Percentiles rank a stretch among this genome's conserved stretches.
These are phyloP conservation scores for Macrostomum lignano DNA, from an alignment of 1,140 invertebrate species.

Conservation along the genomic window DNA sequence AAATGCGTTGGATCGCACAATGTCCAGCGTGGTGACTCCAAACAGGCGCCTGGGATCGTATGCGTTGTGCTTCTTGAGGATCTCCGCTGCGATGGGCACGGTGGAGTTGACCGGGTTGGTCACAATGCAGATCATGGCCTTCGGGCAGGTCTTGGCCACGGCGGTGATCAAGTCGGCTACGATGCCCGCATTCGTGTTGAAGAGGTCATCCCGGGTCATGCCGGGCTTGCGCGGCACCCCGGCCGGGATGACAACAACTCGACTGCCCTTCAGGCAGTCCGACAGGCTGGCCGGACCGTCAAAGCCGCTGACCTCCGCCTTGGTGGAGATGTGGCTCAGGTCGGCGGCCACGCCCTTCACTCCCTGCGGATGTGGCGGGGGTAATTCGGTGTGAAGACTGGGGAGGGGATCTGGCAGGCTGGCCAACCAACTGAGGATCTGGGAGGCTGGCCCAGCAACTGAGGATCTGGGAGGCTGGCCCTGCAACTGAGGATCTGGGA, in stretches of 20 bases:
- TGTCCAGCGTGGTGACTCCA: conserved; percentile 80
- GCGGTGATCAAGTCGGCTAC: conserved; percentile 55
- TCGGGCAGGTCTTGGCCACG: conserved; percentile 51
- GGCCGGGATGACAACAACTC: conserved; percentile 81
- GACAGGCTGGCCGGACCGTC: conserved; percentile 45
- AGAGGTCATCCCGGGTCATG: conserved; percentile 57
- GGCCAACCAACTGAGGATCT: no score
- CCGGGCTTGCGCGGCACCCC: conserved; percentile 79
- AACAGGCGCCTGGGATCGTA: conserved; percentile 70
- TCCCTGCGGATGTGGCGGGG: no score
- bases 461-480: no score
- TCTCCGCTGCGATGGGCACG: conserved; percentile 78
- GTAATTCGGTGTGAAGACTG: no score
- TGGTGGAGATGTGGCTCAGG: conserved; percentile 77
- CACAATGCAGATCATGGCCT: conserved; percentile 75
- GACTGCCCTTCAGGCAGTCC: conserved; percentile 36
- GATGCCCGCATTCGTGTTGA: conserved; percentile 93
- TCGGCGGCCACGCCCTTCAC: conserved; percentile 88
- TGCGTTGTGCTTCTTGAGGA: conserved; percentile 57
- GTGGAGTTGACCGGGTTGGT: conserved; percentile 91
- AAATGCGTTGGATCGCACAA: conserved; percentile 75
- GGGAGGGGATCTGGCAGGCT: no score
- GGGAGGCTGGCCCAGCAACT: no score
- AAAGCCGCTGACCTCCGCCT: conserved; percentile 48
- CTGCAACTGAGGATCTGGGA: no score